Conservation (phyloP, 2,797 vertebrate species). For the Chaunax sp. region DNA sequence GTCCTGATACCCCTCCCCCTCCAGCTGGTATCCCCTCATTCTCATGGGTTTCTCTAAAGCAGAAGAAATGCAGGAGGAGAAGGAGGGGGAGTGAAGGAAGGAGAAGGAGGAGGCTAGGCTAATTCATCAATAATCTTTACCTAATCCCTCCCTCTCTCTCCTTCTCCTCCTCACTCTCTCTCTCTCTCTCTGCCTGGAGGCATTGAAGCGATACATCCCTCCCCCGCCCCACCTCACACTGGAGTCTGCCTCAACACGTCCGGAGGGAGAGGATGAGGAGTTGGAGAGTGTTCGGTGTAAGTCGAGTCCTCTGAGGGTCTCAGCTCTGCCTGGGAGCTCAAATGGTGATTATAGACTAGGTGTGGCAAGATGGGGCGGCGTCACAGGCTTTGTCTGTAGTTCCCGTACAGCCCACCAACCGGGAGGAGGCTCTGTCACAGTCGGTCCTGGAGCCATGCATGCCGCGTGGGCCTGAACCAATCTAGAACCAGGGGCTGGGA, state of each 20-base stretch:
- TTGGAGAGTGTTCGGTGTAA: slow-evolving; percentile 71
- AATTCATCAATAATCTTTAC: slow-evolving; percentile 87
- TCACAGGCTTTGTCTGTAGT: slow-evolving; percentile 82
- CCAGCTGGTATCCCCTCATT: slow-evolving; percentile 65
- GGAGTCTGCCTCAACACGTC: slow-evolving; percentile 82
- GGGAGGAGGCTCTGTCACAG: slow-evolving; percentile 63
- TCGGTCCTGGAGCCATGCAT: slow-evolving; percentile 59
- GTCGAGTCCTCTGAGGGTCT: slow-evolving; percentile 71
- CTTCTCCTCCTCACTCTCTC: slow-evolving; percentile 59
- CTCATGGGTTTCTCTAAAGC: slow-evolving; percentile 74
- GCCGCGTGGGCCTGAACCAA: slow-evolving; percentile 45
- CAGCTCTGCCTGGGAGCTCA: slow-evolving; percentile 71
- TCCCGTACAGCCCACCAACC: slow-evolving; percentile 71
- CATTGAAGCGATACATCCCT: slow-evolving; percentile 81
- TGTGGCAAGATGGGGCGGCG: slow-evolving; percentile 84
- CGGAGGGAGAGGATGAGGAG: slow-evolving; percentile 81
- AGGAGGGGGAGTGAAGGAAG: slow-evolving; percentile 18
- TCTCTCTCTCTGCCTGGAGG: slow-evolving; percentile 72
- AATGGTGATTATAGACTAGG: slow-evolving; percentile 84
- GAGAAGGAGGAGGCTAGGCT: slow-evolving; percentile 67
- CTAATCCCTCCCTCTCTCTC: slow-evolving; percentile 80
- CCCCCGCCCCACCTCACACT: slow-evolving; percentile 69
- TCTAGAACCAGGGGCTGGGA: background rate
- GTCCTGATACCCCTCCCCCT: slow-evolving; percentile 57
- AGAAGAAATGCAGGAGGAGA: slow-evolving; percentile 40